phyloP scores from a whole-genome alignment of 2,113 vertebrate genomes.

The Colaptes auratus region DNA sequence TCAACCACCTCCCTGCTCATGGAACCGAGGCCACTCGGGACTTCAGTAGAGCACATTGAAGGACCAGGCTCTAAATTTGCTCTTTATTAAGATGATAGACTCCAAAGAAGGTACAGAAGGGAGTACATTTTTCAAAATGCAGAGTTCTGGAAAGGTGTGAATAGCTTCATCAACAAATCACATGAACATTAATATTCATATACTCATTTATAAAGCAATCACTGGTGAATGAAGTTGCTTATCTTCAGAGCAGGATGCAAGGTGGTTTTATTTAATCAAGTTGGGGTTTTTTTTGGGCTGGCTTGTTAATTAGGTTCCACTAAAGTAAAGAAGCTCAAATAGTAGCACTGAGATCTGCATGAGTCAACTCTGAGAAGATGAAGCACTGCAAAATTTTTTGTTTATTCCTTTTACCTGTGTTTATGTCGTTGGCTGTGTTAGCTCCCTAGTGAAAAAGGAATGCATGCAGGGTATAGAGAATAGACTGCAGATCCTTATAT shows the following conservation, averaged over 20 bases:
- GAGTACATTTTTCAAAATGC: background rate
- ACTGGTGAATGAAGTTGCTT: background rate
- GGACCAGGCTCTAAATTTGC: background rate
- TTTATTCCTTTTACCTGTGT: background rate
- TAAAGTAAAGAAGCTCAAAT: background rate
- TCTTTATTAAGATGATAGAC: background rate
- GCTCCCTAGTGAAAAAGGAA: background rate
- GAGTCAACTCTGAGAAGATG: background rate
- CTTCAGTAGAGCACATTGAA: background rate
- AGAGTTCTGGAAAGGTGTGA: constrained; percentile 20
- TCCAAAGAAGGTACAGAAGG: background rate
- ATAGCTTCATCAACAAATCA: constrained; percentile 42
- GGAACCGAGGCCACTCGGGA: background rate
- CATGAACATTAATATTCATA: constrained; percentile 44
- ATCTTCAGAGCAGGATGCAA: constrained; percentile 1
- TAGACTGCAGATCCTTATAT: background rate
- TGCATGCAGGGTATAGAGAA: background rate
- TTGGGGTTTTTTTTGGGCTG: background rate
- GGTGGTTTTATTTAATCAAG: background rate
- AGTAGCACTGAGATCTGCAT: background rate
- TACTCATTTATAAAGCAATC: constrained; percentile 17
- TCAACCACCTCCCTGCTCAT: background rate
- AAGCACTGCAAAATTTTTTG: background rate
- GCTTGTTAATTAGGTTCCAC: constrained; percentile 26
- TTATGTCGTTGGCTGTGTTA: background rate